Percentiles rank a stretch among this genome's conserved stretches.
Evolutionary conservation across 2,797 vertebrate species (phyloP).

Genomic region (Poecile montanus): DNA sequence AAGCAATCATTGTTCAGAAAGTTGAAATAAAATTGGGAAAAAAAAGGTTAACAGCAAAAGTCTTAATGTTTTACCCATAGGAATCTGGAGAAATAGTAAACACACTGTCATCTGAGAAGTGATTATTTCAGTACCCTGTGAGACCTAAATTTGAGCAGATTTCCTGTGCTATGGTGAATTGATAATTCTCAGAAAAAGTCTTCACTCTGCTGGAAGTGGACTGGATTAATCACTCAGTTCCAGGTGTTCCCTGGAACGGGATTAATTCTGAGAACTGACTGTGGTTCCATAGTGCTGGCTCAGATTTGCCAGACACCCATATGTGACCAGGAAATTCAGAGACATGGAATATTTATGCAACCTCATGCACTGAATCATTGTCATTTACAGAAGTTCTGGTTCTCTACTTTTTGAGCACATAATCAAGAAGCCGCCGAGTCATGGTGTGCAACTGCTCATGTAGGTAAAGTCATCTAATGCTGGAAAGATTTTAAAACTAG

Average conservation of each 20-base stretch:
- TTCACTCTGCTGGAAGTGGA: neutral
- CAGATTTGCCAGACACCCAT: neutral
- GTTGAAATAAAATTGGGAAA: neutral
- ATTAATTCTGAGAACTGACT: neutral
- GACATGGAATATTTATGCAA: neutral
- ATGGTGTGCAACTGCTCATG: neutral
- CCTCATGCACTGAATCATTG: neutral
- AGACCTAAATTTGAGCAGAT: neutral
- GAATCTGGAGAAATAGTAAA: neutral
- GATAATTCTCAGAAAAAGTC: conserved; percentile 10
- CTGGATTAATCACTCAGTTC: neutral
- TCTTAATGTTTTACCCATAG: neutral
- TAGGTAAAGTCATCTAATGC: neutral
- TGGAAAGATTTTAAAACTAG: neutral
- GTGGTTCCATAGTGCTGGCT: neutral
- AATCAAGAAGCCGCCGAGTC: neutral
- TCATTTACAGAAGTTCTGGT: neutral
- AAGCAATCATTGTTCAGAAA: conserved; percentile 21
- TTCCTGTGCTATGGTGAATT: neutral
- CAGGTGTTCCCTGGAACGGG: neutral
- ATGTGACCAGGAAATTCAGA: neutral
- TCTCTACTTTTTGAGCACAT: neutral
- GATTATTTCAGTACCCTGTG: neutral
- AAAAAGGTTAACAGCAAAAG: neutral
- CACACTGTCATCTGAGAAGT: neutral